Evolutionary conservation across 2,888 invertebrate genomes (phyloP).

Genomic region (Lacanobia wlatinum): DNA sequence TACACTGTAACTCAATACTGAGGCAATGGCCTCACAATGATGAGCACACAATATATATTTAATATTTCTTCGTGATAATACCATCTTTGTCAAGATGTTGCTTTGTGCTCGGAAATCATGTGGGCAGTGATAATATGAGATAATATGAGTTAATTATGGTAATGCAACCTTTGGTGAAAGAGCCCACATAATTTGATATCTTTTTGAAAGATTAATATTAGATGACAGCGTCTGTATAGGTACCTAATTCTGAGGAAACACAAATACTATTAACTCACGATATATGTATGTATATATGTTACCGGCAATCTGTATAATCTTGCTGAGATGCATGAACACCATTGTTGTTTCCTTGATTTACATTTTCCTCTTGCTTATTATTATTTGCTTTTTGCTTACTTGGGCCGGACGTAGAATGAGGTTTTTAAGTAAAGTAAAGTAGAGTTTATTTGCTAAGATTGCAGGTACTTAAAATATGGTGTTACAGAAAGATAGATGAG

Average conservation of each 20-base stretch:
- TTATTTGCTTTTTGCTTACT: too few relatives aligned
- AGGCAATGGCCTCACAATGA: background rate
- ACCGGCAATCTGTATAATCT: too few relatives aligned
- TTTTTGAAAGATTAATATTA: background rate
- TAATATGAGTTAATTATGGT: background rate
- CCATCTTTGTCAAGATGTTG: background rate
- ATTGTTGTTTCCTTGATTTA: too few relatives aligned
- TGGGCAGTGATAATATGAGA: background rate
- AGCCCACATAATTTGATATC: background rate
- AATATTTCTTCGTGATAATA: background rate
- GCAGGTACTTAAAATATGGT: too few relatives aligned
- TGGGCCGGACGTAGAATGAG: too few relatives aligned
- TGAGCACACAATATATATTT: background rate
- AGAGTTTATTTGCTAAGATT: too few relatives aligned
- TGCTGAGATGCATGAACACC: too few relatives aligned
- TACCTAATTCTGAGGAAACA: too few relatives aligned
- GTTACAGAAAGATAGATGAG: too few relatives aligned
- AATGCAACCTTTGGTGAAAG: background rate
- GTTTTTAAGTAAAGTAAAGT: too few relatives aligned
- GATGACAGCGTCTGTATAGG: background rate
- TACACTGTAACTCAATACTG: background rate
- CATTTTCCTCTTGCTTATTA: too few relatives aligned
- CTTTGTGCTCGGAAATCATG: slow-evolving; percentile 3
- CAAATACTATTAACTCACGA: background rate
- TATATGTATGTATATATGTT: too few relatives aligned